A percentile compares a stretch with the other conserved stretches of the same genome.
Conservation (phyloP, 35 echinoderm and acorn worm genomes). For the Diadema setosum region DNA sequence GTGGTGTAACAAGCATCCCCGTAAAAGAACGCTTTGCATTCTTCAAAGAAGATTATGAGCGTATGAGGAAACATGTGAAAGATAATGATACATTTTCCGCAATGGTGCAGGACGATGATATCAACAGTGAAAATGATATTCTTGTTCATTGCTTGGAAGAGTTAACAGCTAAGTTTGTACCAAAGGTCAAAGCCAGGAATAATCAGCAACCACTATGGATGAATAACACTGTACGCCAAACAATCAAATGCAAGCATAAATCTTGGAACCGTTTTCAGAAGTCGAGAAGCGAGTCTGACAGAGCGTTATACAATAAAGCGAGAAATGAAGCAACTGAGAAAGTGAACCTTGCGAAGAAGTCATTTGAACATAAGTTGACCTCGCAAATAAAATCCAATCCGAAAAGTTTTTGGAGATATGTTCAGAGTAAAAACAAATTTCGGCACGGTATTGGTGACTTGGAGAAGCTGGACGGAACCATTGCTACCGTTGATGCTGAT, state of each 20-base stretch:
- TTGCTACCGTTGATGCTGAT: background rate
- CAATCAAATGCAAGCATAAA: background rate
- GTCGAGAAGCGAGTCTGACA: background rate
- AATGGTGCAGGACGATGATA: background rate
- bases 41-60: background rate
- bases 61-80: slow-evolving; percentile 5
- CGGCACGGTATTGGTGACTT: background rate
- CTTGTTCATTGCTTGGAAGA: background rate
- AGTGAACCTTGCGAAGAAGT: background rate
- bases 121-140: background rate
- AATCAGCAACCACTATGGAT: background rate
- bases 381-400: background rate
- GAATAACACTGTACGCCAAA: background rate
- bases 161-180: background rate
- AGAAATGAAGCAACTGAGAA: background rate
- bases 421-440: background rate
- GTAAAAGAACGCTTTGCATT: background rate
- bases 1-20: background rate
- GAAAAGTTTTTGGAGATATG: slow-evolving; percentile 2
- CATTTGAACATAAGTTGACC: background rate
- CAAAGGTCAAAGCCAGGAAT: background rate
- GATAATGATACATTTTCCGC: background rate
- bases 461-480: background rate
- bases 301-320: background rate
- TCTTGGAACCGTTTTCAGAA: background rate